A percentile compares a stretch with the other conserved stretches of the same genome.
phyloP scores from a whole-genome alignment of 2,888 invertebrate genomes.

The Melanargia galathea region DNA sequence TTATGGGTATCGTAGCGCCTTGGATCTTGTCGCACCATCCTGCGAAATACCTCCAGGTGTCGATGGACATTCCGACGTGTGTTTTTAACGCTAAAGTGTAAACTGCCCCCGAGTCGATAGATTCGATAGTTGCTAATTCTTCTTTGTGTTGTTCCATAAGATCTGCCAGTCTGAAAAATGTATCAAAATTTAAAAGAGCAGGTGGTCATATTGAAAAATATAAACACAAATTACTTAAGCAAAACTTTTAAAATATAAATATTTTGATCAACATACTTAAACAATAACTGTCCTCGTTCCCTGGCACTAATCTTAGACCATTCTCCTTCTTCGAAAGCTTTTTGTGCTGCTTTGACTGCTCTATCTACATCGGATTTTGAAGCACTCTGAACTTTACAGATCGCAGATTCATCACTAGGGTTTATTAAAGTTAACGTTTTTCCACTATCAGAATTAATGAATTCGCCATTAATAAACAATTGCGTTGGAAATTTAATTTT shows the following conservation, averaged over 20 bases:
- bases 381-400: constrained; percentile 89
- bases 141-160: constrained; percentile 97
- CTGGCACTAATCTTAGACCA: constrained; percentile 98
- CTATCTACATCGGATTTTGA: constrained; percentile 91
- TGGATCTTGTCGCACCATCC: constrained; percentile 99
- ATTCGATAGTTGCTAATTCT: constrained; percentile 96
- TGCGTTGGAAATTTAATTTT: constrained; percentile 93
- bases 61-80: constrained; percentile 98
- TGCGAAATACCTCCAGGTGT: constrained; percentile 97
- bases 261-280: constrained; percentile 80
- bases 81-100: constrained; percentile 98
- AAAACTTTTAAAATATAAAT: background rate
- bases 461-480: constrained; percentile 95
- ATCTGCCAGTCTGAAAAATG: constrained; percentile 88
- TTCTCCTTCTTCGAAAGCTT: constrained; percentile 92
- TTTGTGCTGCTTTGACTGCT: constrained; percentile 94
- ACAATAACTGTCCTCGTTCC: constrained; percentile 92
- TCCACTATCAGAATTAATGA: constrained; percentile 88
- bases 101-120: constrained; percentile 97
- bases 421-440: constrained; percentile 87
- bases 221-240: background rate
- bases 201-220: no score
- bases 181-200: background rate
- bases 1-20: constrained; percentile 95
- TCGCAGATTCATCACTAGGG: constrained; percentile 91